These are phyloP conservation scores for Noctua janthina DNA, from an alignment of 2,888 invertebrate species.

Conservation along the genomic window DNA sequence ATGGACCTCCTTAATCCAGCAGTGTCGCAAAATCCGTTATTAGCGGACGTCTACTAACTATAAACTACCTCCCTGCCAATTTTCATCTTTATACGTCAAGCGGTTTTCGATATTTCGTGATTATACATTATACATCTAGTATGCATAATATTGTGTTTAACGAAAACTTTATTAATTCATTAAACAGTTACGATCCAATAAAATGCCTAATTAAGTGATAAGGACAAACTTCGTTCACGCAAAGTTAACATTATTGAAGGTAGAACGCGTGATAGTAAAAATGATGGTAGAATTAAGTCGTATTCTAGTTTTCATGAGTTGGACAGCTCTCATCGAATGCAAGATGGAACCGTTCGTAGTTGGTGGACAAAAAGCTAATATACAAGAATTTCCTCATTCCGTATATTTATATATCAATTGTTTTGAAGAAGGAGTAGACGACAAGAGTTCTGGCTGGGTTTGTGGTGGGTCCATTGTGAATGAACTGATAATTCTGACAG, in stretches of 20 bases:
- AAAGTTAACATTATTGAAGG: neutral
- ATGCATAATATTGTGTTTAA: neutral
- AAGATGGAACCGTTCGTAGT: constrained; percentile 20
- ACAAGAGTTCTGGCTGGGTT: fast-evolving
- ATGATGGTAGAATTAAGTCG: neutral
- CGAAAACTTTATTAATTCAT: constrained; percentile 20
- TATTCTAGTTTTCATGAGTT: constrained; percentile 19
- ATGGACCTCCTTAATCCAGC: too few relatives aligned
- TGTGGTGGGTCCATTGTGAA: constrained; percentile 76
- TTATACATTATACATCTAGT: too few relatives aligned
- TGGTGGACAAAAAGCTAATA: neutral
- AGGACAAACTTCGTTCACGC: neutral
- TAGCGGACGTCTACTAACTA: too few relatives aligned
- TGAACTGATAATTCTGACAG: constrained; percentile 69
- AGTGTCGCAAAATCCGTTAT: too few relatives aligned
- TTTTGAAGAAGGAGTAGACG: too few relatives aligned
- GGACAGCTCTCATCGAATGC: constrained; percentile 7
- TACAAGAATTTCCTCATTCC: constrained; percentile 7
- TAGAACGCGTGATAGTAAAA: neutral
- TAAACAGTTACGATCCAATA: constrained; percentile 21
- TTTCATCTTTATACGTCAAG: too few relatives aligned
- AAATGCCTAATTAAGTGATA: constrained; percentile 41
- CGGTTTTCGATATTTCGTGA: too few relatives aligned
- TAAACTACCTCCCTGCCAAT: too few relatives aligned
- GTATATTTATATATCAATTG: too few relatives aligned